These are phyloP conservation scores for Dallia pectoralis DNA, from an alignment of 2,797 vertebrate genomes.

Conservation along the genomic window DNA sequence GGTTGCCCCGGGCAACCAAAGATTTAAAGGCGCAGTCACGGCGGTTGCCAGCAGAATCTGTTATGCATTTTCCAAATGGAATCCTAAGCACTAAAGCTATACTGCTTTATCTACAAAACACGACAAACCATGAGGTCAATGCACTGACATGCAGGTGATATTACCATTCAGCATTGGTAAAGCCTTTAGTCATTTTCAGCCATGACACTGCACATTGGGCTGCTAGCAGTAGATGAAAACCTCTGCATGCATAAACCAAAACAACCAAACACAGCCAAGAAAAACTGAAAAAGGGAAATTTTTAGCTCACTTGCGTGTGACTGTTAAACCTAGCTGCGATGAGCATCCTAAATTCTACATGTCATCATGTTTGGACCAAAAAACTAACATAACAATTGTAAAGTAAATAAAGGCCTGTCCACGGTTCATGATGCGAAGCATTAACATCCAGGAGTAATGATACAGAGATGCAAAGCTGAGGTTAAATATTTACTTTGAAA, in stretches of 20 bases:
- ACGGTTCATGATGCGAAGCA: background rate
- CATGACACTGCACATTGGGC: too few relatives aligned
- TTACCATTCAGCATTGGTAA: background rate
- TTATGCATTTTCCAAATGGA: background rate
- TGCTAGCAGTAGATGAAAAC: too few relatives aligned
- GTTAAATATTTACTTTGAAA: background rate
- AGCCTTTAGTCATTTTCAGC: too few relatives aligned
- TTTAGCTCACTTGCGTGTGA: background rate
- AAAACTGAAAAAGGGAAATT: background rate
- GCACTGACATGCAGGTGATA: background rate
- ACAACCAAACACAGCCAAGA: background rate
- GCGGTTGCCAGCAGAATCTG: background rate
- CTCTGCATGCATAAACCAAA: conserved; percentile 1
- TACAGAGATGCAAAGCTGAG: background rate
- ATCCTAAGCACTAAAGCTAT: background rate
- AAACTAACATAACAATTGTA: background rate
- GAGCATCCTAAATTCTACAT: background rate
- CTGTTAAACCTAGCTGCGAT: background rate
- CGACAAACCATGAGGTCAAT: background rate
- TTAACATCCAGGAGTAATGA: background rate
- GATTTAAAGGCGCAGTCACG: background rate
- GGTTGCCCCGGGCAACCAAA: background rate
- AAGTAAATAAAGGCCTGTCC: background rate
- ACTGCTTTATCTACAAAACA: background rate
- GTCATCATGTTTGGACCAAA: background rate